These are phyloP conservation scores for Siphlonurus alternatus DNA, from an alignment of 2,888 invertebrate species.

Conservation along the genomic window DNA sequence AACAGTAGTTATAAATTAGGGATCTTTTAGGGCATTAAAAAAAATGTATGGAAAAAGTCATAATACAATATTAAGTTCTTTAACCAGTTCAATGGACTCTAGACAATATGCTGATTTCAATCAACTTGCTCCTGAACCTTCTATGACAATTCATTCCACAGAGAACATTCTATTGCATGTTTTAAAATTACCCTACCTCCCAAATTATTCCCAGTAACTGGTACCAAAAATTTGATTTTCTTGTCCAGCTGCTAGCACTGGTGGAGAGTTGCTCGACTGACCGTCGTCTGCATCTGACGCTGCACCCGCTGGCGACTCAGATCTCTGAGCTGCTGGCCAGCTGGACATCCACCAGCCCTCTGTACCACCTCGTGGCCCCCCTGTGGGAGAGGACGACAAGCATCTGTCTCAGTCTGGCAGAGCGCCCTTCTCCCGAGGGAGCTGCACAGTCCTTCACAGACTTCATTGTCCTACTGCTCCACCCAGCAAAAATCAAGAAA, in stretches of 20 bases:
- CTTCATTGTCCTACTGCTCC: neutral
- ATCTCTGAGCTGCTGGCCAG: slow-evolving; percentile 29
- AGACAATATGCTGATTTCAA: no score
- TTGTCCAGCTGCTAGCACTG: slow-evolving; percentile 27
- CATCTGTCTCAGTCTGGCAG: neutral
- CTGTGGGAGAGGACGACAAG: neutral
- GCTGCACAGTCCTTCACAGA: neutral
- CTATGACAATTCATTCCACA: no score
- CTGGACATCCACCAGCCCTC: slow-evolving; percentile 25
- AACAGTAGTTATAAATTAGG: no score
- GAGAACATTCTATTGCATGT: no score
- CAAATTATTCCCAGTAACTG: no score
- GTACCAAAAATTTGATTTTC: no score
- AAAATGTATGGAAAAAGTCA: no score
- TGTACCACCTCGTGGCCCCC: neutral
- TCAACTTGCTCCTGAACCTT: no score
- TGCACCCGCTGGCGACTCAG: slow-evolving; percentile 19
- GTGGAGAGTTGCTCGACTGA: slow-evolving; percentile 31
- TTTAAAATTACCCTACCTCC: no score
- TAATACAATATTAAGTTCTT: no score
- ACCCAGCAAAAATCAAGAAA: slow-evolving; percentile 2
- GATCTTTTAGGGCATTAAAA: no score
- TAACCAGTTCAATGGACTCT: no score
- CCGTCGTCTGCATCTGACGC: slow-evolving; percentile 31
- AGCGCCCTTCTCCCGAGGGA: neutral